phyloP scores from a whole-genome alignment of 2,113 vertebrate genomes.

The Sakesphorus luctuosus region DNA sequence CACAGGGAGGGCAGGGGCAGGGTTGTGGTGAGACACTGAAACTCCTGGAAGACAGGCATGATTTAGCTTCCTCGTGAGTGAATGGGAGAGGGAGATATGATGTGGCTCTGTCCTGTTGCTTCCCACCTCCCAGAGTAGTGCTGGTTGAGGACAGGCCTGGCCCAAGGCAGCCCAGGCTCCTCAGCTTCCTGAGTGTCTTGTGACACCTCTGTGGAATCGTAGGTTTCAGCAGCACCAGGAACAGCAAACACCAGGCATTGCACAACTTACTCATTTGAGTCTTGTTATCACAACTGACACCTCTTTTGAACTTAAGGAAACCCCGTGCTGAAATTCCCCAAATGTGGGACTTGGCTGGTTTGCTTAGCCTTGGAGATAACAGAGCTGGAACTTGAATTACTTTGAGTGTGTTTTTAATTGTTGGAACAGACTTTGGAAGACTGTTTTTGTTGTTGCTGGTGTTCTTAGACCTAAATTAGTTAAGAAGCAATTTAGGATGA shows the following conservation, averaged over 20 bases:
- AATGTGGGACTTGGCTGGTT: not conserved
- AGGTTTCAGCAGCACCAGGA: not conserved
- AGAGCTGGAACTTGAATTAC: not conserved
- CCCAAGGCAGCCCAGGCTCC: not conserved
- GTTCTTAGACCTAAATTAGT: fast-evolving
- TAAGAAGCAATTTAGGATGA: not conserved
- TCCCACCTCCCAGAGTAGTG: not conserved
- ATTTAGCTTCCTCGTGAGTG: not conserved
- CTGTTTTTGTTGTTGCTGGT: not conserved
- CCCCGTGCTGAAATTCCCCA: not conserved
- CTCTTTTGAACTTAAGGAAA: not conserved
- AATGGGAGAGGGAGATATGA: not conserved
- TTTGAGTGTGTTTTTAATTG: not conserved
- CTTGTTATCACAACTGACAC: not conserved
- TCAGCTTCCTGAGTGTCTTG: not conserved
- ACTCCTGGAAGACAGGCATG: not conserved
- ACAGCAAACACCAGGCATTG: not conserved
- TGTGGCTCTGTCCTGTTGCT: not conserved
- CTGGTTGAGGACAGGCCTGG: not conserved
- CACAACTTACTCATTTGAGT: not conserved
- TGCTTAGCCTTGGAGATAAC: not conserved
- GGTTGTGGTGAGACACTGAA: not conserved
- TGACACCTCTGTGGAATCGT: not conserved
- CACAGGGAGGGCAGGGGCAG: not conserved
- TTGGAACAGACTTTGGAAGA: not conserved